A percentile compares a stretch with the other conserved stretches of the same genome.
phyloP scores from a whole-genome alignment of 2,888 invertebrate species.

The Aleiodes testaceus region DNA sequence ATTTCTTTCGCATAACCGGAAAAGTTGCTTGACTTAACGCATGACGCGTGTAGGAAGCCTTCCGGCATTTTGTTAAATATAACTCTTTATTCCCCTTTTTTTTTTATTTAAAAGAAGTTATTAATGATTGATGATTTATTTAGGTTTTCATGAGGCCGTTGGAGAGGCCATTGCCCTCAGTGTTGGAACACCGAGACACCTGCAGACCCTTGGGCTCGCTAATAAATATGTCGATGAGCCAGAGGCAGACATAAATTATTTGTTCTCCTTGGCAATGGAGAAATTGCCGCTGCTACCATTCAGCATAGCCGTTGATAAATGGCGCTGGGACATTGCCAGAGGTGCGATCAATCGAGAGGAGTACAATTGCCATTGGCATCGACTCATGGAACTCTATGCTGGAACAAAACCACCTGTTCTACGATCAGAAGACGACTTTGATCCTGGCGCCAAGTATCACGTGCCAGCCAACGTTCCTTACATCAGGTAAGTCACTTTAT shows the following conservation, averaged over 20 bases:
- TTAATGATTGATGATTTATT: conserved; percentile 47
- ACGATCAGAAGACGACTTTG: conserved; percentile 91
- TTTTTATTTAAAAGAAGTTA: background rate
- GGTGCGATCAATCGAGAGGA: conserved; percentile 83
- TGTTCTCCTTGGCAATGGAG: conserved; percentile 89
- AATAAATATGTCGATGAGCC: conserved; percentile 87
- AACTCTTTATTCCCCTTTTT: background rate
- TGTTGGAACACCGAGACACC: conserved; percentile 87
- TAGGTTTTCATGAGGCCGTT: conserved; percentile 94
- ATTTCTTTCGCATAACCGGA: conserved; percentile 55
- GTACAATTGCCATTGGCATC: conserved; percentile 92
- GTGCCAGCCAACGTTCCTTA: conserved; percentile 93
- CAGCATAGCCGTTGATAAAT: conserved; percentile 87
- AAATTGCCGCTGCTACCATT: conserved; percentile 90
- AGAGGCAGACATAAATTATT: conserved; percentile 88
- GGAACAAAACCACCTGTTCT: conserved; percentile 90
- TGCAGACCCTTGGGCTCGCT: conserved; percentile 87
- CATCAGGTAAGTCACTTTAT: conserved; percentile 81
- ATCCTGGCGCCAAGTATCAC: conserved; percentile 94
- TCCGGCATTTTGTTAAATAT: conserved; percentile 36
- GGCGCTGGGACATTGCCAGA: conserved; percentile 90
- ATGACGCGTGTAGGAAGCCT: conserved; percentile 35
- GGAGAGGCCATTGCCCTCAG: conserved; percentile 92
- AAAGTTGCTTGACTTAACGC: conserved; percentile 42
- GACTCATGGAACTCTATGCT: conserved; percentile 87